Evolutionary conservation across 92 coral and sea anemone species (phyloP).

Genomic region (Parazoanthus atlanticus): DNA sequence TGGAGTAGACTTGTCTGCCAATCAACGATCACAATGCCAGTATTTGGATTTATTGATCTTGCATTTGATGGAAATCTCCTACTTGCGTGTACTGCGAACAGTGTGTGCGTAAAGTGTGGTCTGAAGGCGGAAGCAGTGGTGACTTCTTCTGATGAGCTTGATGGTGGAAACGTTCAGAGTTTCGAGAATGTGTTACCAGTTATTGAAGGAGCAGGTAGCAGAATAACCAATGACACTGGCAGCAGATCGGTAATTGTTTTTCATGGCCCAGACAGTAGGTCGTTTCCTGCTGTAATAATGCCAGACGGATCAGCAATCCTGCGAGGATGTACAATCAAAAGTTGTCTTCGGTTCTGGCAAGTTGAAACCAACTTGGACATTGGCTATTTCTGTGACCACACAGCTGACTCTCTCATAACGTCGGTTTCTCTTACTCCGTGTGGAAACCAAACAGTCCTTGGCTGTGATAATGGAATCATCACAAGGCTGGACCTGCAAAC

Average conservation of each 20-base stretch:
- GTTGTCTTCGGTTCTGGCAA: slow-evolving; percentile 40
- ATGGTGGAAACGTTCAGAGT: neutral
- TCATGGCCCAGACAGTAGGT: slow-evolving; percentile 52
- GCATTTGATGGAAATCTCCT: slow-evolving; percentile 26
- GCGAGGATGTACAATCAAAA: slow-evolving; percentile 34
- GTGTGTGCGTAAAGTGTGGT: slow-evolving; percentile 28
- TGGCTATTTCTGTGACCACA: slow-evolving; percentile 39
- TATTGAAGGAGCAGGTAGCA: neutral
- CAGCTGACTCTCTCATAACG: slow-evolving; percentile 45
- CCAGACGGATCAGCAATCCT: slow-evolving; percentile 48
- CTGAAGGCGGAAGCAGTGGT: neutral
- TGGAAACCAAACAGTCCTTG: slow-evolving; percentile 49
- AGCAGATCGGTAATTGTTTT: neutral
- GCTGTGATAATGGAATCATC: slow-evolving; percentile 55
- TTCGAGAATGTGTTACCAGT: too few species aligned
- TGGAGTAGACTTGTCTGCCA: slow-evolving; percentile 24
- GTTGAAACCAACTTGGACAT: slow-evolving; percentile 55
- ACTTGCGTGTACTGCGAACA: slow-evolving; percentile 46
- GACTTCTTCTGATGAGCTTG: neutral
- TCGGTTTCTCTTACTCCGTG: slow-evolving; percentile 40
- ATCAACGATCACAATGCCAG: slow-evolving; percentile 45
- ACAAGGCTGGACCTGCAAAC: slow-evolving; percentile 56
- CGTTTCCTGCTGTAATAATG: slow-evolving; percentile 49
- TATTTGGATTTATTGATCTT: slow-evolving; percentile 47
- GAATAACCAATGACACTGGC: neutral